Evolutionary conservation across 1,140 invertebrate genomes (phyloP), one percentile per base, ranked within the genome.

Genomic region (Brachystomella parvula): DNA sequence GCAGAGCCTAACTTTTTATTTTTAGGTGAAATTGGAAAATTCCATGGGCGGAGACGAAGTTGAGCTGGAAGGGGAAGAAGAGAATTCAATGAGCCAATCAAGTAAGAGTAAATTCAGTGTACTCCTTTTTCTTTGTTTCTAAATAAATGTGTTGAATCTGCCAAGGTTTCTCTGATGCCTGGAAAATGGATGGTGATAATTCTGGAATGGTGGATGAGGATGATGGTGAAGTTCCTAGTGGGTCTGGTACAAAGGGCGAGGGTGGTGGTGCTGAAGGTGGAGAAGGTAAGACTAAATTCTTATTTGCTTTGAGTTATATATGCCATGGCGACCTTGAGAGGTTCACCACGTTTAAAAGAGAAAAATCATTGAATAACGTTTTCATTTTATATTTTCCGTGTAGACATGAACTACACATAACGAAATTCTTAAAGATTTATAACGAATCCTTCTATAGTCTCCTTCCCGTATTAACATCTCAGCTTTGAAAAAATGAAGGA

Each of bases 301-400:
- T 53, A 17, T 53, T 53, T 6, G 12, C 49, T 26, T 53, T 53
- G 49, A 53, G 49, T 53, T 39, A 39, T 53, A 53, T 53, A 53
- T 53, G 49, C 49, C 49, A 53, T 53, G 49, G 49, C 49, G 49
- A 53, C 49, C 49, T 53, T 53, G 49, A 24, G 49, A 53, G 49
- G 49, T 53, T 53, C 49, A 53, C 49, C 49, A 53, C 49, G 49
- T 53, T 53, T 17, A 53, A 44, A 44, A 9, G 9, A 44, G 9
- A 44, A 44, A 44, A 44, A 44, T 12, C 9, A 44, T n/a, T n/a
- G n/a, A 44, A n/a, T 44, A 9, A 44, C 39, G 39, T 44, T 44
- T n/a, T n/a, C n/a, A n/a, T n/a, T n/a, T n/a, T n/a, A n/a, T n/a
- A n/a, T n/a, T n/a, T n/a, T n/a, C n/a, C n/a, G n/a, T n/a, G n/a